Evolutionary conservation across 2,113 vertebrate species (phyloP).

Genomic region (Hippocampus mohnikei): DNA sequence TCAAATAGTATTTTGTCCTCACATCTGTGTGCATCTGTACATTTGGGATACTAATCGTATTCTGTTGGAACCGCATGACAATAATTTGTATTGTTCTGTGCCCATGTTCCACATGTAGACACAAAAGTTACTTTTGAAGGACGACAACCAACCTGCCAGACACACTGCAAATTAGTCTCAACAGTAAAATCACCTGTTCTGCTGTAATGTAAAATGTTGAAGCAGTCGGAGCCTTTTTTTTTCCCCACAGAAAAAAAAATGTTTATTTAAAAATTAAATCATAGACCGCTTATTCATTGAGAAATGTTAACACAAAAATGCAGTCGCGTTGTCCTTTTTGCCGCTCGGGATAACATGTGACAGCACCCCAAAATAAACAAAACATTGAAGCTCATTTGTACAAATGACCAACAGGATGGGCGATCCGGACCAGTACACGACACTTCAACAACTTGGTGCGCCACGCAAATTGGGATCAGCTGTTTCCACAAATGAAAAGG

Average conservation of each 20-base stretch:
- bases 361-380: background rate
- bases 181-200: background rate
- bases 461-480: background rate
- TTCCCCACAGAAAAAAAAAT: conserved; percentile 82
- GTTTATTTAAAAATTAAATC: conserved; percentile 99
- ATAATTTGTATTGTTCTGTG: background rate
- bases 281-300: conserved; percentile 78
- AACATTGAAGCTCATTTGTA: background rate
- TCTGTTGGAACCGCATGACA: background rate
- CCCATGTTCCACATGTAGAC: background rate
- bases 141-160: conserved; percentile 17
- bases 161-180: background rate
- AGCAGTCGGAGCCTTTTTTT: conserved; percentile 41
- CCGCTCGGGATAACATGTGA: background rate
- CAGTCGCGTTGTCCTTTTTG: conserved; percentile 15
- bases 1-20: background rate
- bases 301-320: conserved; percentile 45
- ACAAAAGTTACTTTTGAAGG: background rate
- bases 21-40: background rate
- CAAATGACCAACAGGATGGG: background rate
- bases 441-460: background rate
- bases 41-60: background rate
- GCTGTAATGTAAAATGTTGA: conserved; percentile 35
- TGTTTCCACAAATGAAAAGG: conserved; percentile 1
- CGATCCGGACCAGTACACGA: background rate